phyloP scores from a whole-genome alignment of 1,140 invertebrate genomes.

The Drosophila watanabei region DNA sequence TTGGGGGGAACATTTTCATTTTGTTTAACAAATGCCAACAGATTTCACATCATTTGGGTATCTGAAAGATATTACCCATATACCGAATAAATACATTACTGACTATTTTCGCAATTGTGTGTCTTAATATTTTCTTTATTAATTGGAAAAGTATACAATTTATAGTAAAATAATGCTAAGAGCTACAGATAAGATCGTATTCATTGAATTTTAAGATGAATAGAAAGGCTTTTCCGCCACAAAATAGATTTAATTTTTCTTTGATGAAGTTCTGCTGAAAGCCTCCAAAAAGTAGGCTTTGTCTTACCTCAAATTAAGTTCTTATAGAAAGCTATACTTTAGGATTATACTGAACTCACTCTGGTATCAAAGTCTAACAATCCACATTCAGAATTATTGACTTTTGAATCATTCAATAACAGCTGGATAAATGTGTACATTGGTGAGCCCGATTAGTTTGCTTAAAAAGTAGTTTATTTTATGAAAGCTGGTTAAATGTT shows the following conservation, averaged over 20 bases:
- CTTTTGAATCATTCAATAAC: background rate
- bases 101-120: conserved; percentile 28
- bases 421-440: background rate
- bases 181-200: background rate
- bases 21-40: conserved; percentile 49
- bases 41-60: conserved; percentile 45
- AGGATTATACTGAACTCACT: background rate
- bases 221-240: background rate
- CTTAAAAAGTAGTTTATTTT: background rate
- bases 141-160: background rate
- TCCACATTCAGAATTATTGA: background rate
- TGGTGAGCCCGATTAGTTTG: background rate
- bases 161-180: background rate
- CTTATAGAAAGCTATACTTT: background rate
- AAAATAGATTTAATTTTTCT: background rate
- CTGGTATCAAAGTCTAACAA: background rate
- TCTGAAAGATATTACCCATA: conserved; percentile 67
- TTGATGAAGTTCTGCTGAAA: background rate
- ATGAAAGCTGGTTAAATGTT: background rate
- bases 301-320: background rate
- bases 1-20: conserved; percentile 19
- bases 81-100: conserved; percentile 59
- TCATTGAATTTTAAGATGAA: background rate
- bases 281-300: background rate
- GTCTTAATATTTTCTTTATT: background rate